A percentile compares a stretch with the other conserved stretches of the same genome.
phyloP scores from a whole-genome alignment of 2,797 vertebrate genomes.

The Argentina silus region DNA sequence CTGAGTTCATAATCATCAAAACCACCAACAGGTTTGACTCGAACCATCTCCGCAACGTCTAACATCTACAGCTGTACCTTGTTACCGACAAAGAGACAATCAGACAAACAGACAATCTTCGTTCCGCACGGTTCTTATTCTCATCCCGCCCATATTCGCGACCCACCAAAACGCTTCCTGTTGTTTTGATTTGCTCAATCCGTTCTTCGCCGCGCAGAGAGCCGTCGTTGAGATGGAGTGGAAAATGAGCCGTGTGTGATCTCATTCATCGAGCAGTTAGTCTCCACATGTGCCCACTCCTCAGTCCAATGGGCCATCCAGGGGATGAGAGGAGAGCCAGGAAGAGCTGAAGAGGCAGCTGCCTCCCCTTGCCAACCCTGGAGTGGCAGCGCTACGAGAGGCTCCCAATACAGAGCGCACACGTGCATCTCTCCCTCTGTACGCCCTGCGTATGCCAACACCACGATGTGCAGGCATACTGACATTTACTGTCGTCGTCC shows the following conservation, averaged over 20 bases:
- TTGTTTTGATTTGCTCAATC: constrained; percentile 72
- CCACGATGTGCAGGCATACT: constrained; percentile 3
- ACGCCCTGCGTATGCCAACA: not conserved
- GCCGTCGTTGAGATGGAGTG: constrained; percentile 3
- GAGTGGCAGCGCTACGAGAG: constrained; percentile 66
- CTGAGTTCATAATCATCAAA: not conserved
- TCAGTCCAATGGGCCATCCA: constrained; percentile 71
- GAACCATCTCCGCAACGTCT: no score
- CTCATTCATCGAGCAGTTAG: constrained; percentile 62
- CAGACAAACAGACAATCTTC: no score
- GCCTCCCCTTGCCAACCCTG: constrained; percentile 71
- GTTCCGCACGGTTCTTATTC: no score
- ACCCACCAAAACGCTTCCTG: constrained; percentile 72
- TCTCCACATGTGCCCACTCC: constrained; percentile 78
- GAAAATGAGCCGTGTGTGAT: constrained; percentile 47
- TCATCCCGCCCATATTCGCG: not conserved
- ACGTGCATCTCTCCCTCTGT: constrained; percentile 59
- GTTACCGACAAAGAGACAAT: not conserved
- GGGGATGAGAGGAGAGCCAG: constrained; percentile 62
- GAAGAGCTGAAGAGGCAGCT: constrained; percentile 77
- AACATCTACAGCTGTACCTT: not conserved
- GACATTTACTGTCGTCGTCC: constrained; percentile 4
- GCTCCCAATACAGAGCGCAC: constrained; percentile 71
- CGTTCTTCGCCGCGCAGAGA: not conserved
- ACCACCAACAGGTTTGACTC: not conserved